Base-by-base conservation (phyloP, 2,888 invertebrate species). In the Prosopocoilus inquinatus region DNA sequence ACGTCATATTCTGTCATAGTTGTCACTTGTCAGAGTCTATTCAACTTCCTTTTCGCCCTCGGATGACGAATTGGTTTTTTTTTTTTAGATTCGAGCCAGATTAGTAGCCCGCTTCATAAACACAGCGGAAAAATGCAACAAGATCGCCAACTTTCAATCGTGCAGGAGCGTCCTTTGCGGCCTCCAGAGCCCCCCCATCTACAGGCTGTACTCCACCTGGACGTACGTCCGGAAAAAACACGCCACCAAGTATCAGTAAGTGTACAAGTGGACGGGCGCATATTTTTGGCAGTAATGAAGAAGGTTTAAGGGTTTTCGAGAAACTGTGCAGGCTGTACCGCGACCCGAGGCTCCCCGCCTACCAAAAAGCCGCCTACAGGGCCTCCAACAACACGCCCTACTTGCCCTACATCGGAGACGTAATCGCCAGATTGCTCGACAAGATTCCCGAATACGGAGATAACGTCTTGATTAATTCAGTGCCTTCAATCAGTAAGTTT, bases 41-140 rank as follows among this genome's bases (percentile, higher is more conserved):
- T n/a, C n/a, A n/a, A n/a, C n/a, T n/a, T n/a, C n/a, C n/a, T n/a
- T n/a, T n/a, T n/a, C n/a, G n/a, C n/a, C n/a, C n/a, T n/a, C n/a
- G n/a, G n/a, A n/a, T n/a, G n/a, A n/a, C n/a, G n/a, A n/a, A n/a
- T n/a, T n/a, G n/a, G n/a, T n/a, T n/a, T n/a, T n/a, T 28, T 28
- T 28, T 53, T 66, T 71, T 36, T 63, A 79, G 71, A 74, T 75
- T 55, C 74, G 83, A 60, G 78, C 81, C n/a, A 73, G 81, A 59
- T 68, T 82, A 15, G 70, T 82, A 11, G 77, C 80, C n/a, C 76
- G 82, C 51, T 77, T 81, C 52, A 79, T 83, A 16, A 82, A 80
- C 53, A 78, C 80, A 1, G 82, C 82, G 1, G 74, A 80, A 44
- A 82, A 81, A 57, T 82, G 82, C 58, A 76, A 80, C 61, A 66